These are phyloP conservation scores for Microcebus tavaratra DNA, from an alignment of 2,113 vertebrate genomes.

Conservation along the genomic window DNA sequence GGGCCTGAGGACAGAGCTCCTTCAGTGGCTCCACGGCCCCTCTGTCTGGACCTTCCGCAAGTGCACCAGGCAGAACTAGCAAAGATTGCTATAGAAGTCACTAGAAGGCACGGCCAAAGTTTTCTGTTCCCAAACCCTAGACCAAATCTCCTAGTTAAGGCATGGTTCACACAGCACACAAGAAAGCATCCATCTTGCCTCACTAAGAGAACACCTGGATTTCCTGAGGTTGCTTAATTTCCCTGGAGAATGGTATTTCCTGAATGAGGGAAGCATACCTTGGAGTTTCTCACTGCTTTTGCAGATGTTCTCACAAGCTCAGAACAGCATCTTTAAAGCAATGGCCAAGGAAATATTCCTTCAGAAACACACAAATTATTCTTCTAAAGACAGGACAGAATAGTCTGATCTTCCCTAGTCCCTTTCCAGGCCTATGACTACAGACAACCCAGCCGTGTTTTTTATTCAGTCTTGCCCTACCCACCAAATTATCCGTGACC, in stretches of 20 bases:
- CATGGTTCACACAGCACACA: background rate
- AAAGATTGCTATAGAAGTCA: background rate
- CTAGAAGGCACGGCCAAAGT: background rate
- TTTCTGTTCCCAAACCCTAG: background rate
- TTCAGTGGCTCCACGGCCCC: background rate
- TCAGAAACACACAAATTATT: background rate
- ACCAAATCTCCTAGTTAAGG: background rate
- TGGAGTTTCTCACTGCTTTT: background rate
- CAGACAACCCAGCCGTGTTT: background rate
- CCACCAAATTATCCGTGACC: background rate
- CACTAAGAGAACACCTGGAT: background rate
- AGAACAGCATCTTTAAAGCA: background rate
- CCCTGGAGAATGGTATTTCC: background rate
- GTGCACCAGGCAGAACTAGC: background rate
- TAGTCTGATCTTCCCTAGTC: background rate
- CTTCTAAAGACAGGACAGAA: background rate
- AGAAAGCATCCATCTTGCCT: background rate
- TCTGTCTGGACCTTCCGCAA: background rate
- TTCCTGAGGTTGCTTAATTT: background rate
- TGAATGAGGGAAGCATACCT: background rate
- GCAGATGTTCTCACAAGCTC: background rate
- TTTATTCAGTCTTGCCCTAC: background rate
- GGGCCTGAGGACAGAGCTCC: background rate
- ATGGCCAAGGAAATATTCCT: background rate
- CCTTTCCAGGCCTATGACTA: background rate